Percentiles rank a stretch among this genome's conserved stretches.
Evolutionary conservation across 2,797 vertebrate genomes (phyloP).

Genomic region (Cyprinodon diabolis): DNA sequence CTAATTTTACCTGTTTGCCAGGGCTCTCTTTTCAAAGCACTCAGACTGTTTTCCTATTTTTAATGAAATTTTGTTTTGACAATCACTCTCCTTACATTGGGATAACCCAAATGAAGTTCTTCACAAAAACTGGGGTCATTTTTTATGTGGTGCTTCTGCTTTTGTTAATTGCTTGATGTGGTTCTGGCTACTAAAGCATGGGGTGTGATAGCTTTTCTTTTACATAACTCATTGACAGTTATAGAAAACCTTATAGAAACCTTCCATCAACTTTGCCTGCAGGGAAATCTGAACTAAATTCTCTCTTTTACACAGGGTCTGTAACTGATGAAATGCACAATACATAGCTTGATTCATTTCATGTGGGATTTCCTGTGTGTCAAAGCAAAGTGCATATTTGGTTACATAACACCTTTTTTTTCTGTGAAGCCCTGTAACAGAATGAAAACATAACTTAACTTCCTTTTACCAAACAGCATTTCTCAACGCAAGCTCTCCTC

Average conservation of each 20-base stretch:
- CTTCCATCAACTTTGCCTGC: neutral
- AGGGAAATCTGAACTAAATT: neutral
- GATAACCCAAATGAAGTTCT: neutral
- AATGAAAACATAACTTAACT: conserved; percentile 15
- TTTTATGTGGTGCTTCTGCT: neutral
- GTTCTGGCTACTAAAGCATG: neutral
- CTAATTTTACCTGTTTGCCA: neutral
- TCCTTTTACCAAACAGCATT: conserved; percentile 37
- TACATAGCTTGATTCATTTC: neutral
- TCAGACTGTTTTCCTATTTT: neutral
- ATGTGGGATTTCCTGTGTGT: neutral
- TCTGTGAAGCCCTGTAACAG: neutral
- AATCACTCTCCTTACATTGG: neutral
- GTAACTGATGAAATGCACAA: neutral
- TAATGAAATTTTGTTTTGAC: neutral
- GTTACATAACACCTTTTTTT: neutral
- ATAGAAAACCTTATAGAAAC: neutral
- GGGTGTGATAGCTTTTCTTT: neutral
- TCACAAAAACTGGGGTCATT: neutral
- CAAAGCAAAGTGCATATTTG: neutral
- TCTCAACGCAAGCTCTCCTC: neutral
- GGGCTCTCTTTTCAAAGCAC: neutral
- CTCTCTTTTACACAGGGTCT: neutral
- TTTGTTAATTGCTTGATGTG: neutral
- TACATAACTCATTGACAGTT: neutral